Evolutionary conservation across 2,888 invertebrate genomes (phyloP), one percentile per base, ranked within the genome.

Genomic region (Branchellion lobata): DNA sequence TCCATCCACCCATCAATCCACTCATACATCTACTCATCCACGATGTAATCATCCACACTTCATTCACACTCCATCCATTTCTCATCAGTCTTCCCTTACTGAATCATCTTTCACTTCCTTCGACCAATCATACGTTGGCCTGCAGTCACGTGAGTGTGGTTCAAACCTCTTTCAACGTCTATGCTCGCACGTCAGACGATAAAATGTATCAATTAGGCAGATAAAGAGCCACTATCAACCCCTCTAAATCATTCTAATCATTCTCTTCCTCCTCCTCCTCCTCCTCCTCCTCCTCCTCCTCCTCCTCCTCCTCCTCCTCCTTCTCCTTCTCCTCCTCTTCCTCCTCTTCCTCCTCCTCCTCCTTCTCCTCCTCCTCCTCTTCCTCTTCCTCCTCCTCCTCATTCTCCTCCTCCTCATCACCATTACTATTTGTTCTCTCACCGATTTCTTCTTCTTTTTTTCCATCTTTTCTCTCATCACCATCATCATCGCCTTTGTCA

Each of bases 321-420:
- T 77, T n/a, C 57, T 65, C 1, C 1, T n/a, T 3, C 69, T 53
- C 51, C 11, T 47, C 2, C 8, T 40, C 71, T 18, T 78, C 36
- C 2, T 34, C 78, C 8, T 78, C 71, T 11, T 71, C 78, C 36
- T 47, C 78, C 8, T 71, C 78, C 69, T 71, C 78, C 36, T 71
- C 71, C 36, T 71, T 47, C 0, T 78, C 71, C 36, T 78, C 78
- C 61, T 77, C 77, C 5, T 3, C 65, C 29, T 77, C 77, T 65
- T 65, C 77, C 31, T 69, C 47, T 40, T 11, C 78, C 36, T 78
- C 71, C 29, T 36, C 78, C 21, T 71, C 31, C 11, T 36, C 71
- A n/a, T 31, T 1, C 18, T 3, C 71, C 3, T 74, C 74, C 40
- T 51, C 51, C 40, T 27, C 24, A 1, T 24, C 34, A n/a, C n/a